These are phyloP conservation scores for Gasterosteus aculeatus DNA, from an alignment of 2,113 vertebrate species.

Conservation along the genomic window DNA sequence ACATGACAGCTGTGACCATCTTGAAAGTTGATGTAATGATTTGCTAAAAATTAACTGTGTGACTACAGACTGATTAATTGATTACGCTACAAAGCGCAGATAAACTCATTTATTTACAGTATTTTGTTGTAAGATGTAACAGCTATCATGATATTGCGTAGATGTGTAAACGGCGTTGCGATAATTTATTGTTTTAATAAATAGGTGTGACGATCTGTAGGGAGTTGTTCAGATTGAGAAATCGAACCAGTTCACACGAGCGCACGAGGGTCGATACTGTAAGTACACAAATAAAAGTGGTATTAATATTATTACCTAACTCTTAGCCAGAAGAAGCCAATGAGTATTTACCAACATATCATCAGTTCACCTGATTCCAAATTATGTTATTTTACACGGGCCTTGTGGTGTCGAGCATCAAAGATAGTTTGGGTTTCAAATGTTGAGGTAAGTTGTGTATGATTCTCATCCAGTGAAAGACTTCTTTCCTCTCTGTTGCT, in stretches of 20 bases:
- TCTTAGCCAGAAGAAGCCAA: background rate
- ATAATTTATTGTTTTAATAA: constrained; percentile 1
- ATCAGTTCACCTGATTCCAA: background rate
- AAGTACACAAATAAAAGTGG: background rate
- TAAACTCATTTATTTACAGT: background rate
- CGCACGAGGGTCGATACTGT: background rate
- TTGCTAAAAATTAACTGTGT: background rate
- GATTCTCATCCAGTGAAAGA: constrained; percentile 7
- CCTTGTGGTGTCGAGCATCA: background rate
- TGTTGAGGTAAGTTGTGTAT: background rate
- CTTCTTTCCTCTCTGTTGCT: constrained; percentile 7
- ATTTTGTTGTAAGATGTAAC: background rate
- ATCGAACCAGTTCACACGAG: background rate
- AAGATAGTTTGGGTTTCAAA: background rate
- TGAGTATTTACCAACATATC: background rate
- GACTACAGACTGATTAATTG: background rate
- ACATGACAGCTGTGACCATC: background rate
- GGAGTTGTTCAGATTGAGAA: background rate
- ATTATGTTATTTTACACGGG: background rate
- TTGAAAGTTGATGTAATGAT: background rate
- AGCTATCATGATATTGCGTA: background rate
- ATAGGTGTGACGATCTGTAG: background rate
- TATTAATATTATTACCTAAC: background rate
- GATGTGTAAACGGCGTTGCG: background rate
- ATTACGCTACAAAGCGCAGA: background rate